Evolutionary conservation across 2,888 invertebrate species (phyloP).

Genomic region (Drosophila nr. perissopoda): DNA sequence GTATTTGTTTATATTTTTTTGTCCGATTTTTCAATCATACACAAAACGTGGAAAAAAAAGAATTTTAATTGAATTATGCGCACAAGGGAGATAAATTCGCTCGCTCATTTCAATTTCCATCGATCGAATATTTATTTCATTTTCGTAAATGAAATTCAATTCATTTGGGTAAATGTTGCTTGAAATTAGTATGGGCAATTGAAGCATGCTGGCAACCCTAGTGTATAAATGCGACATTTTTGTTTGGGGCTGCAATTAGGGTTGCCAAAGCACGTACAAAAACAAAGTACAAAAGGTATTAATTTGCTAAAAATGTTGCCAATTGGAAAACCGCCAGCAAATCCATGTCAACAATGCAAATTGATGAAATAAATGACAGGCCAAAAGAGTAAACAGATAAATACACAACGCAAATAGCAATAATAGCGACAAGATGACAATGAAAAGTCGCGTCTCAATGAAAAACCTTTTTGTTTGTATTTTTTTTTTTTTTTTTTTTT

Average conservation of each 20-base stretch:
- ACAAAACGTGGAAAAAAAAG: conserved; percentile 14
- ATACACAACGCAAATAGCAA: conserved; percentile 4
- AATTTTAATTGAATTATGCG: conserved; percentile 69
- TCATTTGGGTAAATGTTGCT: conserved; percentile 41
- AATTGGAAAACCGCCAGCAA: conserved; percentile 65
- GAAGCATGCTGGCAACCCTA: conserved; percentile 17
- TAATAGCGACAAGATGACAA: conserved; percentile 38
- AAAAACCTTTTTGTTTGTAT: conserved; percentile 28
- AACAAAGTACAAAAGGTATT: conserved; percentile 6
- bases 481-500: not conserved
- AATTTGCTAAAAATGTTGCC: conserved; percentile 21
- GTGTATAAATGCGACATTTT: conserved; percentile 26
- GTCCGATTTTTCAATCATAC: conserved; percentile 53
- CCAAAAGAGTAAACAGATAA: conserved; percentile 20
- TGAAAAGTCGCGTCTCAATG: conserved; percentile 45
- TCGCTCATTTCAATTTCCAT: conserved; percentile 19
- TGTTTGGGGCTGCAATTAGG: conserved; percentile 37
- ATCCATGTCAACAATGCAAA: conserved; percentile 44
- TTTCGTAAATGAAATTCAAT: conserved; percentile 53
- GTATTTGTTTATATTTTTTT: conserved; percentile 14
- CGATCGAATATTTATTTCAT: conserved; percentile 37
- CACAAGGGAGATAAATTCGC: conserved; percentile 41
- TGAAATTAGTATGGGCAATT: conserved; percentile 47
- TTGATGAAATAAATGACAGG: conserved; percentile 34
- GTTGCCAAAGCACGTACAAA: conserved; percentile 40